Conservation (phyloP, 2,797 vertebrate genomes). For the Sebastes nivosus region DNA sequence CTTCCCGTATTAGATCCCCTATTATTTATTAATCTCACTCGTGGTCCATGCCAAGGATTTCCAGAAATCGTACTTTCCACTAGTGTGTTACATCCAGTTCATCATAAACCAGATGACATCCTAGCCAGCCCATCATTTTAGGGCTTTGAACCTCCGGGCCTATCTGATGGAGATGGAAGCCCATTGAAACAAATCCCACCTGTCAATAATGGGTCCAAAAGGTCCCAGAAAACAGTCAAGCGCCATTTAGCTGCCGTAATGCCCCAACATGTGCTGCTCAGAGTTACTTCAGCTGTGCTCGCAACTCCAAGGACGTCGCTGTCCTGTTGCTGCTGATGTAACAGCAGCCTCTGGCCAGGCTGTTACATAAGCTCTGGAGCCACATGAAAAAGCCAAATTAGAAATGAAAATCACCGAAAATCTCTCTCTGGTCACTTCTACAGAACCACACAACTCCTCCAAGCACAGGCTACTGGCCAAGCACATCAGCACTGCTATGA, state of each 20-base stretch:
- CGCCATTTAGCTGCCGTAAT: constrained; percentile 36
- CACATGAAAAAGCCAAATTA: constrained; percentile 65
- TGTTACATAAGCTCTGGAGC: constrained; percentile 72
- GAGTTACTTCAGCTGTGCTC: constrained; percentile 54
- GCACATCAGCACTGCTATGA: constrained; percentile 34
- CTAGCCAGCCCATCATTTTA: constrained; percentile 14
- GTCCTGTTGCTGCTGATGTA: constrained; percentile 67
- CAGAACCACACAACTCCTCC: constrained; percentile 44
- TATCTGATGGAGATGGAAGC: constrained; percentile 24
- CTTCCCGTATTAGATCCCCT: constrained; percentile 26
- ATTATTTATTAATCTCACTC: constrained; percentile 64
- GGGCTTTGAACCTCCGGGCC: constrained; percentile 18
- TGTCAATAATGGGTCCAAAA: constrained; percentile 21
- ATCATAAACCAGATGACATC: constrained; percentile 33
- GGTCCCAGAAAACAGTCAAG: constrained; percentile 47
- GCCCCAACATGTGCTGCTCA: constrained; percentile 38
- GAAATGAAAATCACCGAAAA: constrained; percentile 60
- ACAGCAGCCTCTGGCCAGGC: constrained; percentile 58
- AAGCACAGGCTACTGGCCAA: constrained; percentile 45
- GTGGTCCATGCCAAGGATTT: constrained; percentile 45
- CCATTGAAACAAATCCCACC: constrained; percentile 39
- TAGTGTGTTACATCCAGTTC: constrained; percentile 25
- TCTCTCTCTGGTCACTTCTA: constrained; percentile 53
- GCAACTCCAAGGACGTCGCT: constrained; percentile 53
- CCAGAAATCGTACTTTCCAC: constrained; percentile 45